Evolutionary conservation across 2,797 vertebrate species (phyloP), one percentile per base, ranked within the genome.

Genomic region (Rhinella marina): DNA sequence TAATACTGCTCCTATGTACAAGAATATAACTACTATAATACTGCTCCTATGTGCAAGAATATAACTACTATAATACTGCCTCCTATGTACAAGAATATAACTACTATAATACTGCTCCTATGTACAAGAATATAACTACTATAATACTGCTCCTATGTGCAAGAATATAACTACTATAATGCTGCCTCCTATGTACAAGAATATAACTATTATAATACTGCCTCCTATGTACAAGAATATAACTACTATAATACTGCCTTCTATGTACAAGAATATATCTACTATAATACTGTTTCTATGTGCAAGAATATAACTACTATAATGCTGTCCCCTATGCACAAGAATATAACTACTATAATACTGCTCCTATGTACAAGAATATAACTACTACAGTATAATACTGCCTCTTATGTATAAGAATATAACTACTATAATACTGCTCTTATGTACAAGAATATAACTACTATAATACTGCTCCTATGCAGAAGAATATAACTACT

Each of bases 21-120:
- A 27, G 64, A 72, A 72, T 72, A 72, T 72, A 72, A 72, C 68
- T 72, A 72, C 68, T 72, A 72, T 19, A 72, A 72, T 72, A 72
- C 68, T 72, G 27, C 68, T 3, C 68, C 68, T 72, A 72, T 72
- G 17, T 32, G 41, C 68, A 32, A 41, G 68, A 72, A 72, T 70
- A 70, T 70, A 70, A 70, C 66, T 32, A 72, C 68, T 32, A 72
- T 72, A 72, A 72, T 32, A 72, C 68, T 32, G 29, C 29, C 68
- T 2, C 68, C 68, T 72, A 41, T 41, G 27, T 72, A 21, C 17
- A 72, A 32, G 29, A 41, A 32, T 73, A 73, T 73, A 73, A 73
- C 32, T 50, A 73, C 72, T 73, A 73, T 73, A 73, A 73, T 73
- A 73, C 72, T 73, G 32, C 41, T 1, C 32, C 72, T 73, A 50